A percentile compares a stretch with the other conserved stretches of the same genome.
Conservation (phyloP, 2,113 vertebrate genomes). For the Egretta garzetta region DNA sequence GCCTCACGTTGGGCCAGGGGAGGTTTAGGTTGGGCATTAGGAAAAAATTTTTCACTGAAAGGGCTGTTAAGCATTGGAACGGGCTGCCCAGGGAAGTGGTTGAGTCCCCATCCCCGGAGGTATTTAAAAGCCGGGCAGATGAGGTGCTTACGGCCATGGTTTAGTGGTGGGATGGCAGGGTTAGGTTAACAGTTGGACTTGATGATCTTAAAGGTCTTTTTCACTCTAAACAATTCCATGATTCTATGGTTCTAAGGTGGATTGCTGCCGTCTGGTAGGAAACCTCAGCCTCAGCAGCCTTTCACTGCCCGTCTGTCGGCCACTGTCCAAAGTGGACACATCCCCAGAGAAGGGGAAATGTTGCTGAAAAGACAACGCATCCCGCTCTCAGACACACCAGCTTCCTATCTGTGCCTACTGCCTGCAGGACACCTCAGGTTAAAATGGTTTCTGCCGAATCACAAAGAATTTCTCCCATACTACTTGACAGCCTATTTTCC, state of each 20-base stretch:
- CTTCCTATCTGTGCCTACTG: not conserved
- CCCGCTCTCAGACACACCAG: not conserved
- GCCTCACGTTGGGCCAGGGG: too few species aligned
- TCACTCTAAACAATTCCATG: too few species aligned
- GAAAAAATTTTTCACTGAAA: too few species aligned
- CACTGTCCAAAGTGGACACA: not conserved
- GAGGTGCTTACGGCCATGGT: too few species aligned
- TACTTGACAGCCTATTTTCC: not conserved
- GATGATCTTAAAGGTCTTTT: too few species aligned
- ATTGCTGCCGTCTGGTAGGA: not conserved
- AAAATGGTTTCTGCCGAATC: conserved; percentile 13
- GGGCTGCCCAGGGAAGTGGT: too few species aligned
- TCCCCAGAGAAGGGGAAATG: not conserved
- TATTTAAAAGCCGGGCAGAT: too few species aligned
- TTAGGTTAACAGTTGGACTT: too few species aligned
- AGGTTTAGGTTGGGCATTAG: too few species aligned
- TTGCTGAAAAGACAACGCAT: not conserved
- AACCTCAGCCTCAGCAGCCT: not conserved
- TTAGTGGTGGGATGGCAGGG: too few species aligned
- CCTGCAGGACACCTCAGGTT: not conserved
- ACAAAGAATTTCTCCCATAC: not conserved
- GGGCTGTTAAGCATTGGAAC: too few species aligned
- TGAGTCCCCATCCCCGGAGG: too few species aligned
- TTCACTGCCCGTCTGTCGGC: not conserved
- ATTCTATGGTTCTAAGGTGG: not conserved